These are phyloP conservation scores for Taeniopygia guttata DNA, from an alignment of 2,797 vertebrate genomes.

Conservation along the genomic window DNA sequence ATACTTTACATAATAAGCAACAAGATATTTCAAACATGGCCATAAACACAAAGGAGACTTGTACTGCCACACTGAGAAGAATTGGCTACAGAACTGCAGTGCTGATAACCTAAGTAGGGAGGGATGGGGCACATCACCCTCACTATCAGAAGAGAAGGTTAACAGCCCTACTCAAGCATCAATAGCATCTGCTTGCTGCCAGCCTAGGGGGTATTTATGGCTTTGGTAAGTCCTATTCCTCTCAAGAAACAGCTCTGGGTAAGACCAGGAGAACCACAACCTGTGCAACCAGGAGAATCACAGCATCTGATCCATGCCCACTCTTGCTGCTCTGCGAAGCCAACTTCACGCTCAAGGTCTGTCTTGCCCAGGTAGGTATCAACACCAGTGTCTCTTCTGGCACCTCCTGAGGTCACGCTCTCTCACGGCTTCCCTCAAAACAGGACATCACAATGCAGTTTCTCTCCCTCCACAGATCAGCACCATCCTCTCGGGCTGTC, in stretches of 20 bases:
- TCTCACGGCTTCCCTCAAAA: background rate
- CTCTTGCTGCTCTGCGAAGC: rapidly evolving
- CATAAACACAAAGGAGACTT: background rate
- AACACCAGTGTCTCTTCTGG: background rate
- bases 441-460: background rate
- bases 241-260: background rate
- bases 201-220: rapidly evolving
- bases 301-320: background rate
- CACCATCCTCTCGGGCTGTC: background rate
- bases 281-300: background rate
- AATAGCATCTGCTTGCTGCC: background rate
- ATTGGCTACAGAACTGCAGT: background rate
- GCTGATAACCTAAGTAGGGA: rapidly evolving
- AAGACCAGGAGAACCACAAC: background rate
- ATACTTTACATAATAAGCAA: background rate
- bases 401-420: background rate
- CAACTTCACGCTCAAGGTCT: background rate
- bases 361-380: background rate
- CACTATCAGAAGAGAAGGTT: background rate
- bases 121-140: rapidly evolving
- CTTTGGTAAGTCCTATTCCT: background rate
- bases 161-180: background rate
- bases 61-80: background rate
- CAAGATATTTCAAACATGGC: background rate
- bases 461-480: background rate